Base-by-base conservation (phyloP, 2,888 invertebrate genomes). In the Tetranychus piercei region DNA sequence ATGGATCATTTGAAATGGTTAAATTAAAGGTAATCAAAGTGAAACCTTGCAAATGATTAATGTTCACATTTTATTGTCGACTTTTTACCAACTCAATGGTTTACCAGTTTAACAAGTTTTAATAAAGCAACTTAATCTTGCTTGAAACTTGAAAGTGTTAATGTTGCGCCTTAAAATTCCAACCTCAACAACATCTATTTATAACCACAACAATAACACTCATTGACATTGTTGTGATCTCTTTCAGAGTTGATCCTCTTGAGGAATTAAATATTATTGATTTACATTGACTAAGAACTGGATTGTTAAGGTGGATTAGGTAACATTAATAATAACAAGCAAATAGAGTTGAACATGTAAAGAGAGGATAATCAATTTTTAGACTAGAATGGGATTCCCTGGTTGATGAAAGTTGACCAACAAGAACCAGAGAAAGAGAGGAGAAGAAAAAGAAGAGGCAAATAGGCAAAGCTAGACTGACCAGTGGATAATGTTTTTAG, bases 241-340 rank as follows among this genome's bases (percentile, higher is more conserved):
- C 55, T 15, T 55, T 55, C 11, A 55, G 15, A 9, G 15, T 15
- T 6, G 15, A 55, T 55, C 55, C 55, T 55, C 55, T 55, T 15
- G 55, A 55, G 55, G 55, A 55, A 55, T 55, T 55, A 55, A 55
- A 55, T 55, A 55, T 55, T 55, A 55, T 55, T 55, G 55, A 55
- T 55, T 55, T 55, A 15, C 55, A 55, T 55, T 55, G 55, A 55
- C 9, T 55, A 9, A 55, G 55, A 15, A 15, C 55, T 55, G 55
- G 55, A 55, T 55, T 15, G 34, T 34, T 34, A 34, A 34, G 34
- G 34, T 34, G 15, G 55, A 55, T 55, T 55, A 55, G 55, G 55
- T 55, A 55, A 55, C 55, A 34, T 34, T 34, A 34, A 34, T 34
- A 9, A 55, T 15, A 55, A 55, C 55, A 55, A 9, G 15, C 15